Percentiles rank a stretch among this genome's conserved stretches.
phyloP scores from a whole-genome alignment of 2,888 invertebrate species.

The Andrena dorsata region DNA sequence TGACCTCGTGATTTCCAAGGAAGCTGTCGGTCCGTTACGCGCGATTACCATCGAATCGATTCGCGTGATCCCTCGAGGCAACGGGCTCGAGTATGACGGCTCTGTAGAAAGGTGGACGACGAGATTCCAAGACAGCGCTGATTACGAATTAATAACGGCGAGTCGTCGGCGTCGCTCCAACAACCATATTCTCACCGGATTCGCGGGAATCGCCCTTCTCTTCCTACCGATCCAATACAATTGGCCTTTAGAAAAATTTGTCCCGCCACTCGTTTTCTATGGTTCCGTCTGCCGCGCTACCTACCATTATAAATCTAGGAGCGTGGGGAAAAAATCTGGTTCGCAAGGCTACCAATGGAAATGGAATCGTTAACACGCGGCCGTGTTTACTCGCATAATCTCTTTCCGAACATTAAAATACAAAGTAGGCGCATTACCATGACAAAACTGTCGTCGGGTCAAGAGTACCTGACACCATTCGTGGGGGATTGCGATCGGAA shows the following conservation, averaged over 20 bases:
- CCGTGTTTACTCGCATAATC: conserved; percentile 78
- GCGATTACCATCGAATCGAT: conserved; percentile 35
- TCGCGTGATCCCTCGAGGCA: conserved; percentile 43
- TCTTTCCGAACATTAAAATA: conserved; percentile 82
- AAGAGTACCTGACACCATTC: conserved; percentile 79
- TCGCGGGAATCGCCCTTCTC: conserved; percentile 24
- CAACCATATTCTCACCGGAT: conserved; percentile 40
- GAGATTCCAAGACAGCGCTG: conserved; percentile 52
- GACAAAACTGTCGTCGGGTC: conserved; percentile 81
- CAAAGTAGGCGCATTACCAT: conserved; percentile 83
- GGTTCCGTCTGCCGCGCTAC: neutral
- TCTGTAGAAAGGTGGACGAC: conserved; percentile 42
- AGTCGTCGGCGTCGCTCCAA: conserved; percentile 28
- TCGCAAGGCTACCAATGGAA: conserved; percentile 7
- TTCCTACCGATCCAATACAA: neutral
- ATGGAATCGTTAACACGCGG: conserved; percentile 31
- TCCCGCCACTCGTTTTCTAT: neutral
- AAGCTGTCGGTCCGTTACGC: conserved; percentile 33
- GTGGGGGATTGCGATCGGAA: conserved; percentile 79
- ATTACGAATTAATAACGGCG: conserved; percentile 62
- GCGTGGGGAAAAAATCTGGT: neutral
- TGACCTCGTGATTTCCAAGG: conserved; percentile 7
- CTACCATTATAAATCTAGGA: too few species aligned
- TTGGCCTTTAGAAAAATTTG: neutral
- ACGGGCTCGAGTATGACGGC: conserved; percentile 5